phyloP scores from a whole-genome alignment of 2,797 vertebrate species.

The Clarias platycephalus region DNA sequence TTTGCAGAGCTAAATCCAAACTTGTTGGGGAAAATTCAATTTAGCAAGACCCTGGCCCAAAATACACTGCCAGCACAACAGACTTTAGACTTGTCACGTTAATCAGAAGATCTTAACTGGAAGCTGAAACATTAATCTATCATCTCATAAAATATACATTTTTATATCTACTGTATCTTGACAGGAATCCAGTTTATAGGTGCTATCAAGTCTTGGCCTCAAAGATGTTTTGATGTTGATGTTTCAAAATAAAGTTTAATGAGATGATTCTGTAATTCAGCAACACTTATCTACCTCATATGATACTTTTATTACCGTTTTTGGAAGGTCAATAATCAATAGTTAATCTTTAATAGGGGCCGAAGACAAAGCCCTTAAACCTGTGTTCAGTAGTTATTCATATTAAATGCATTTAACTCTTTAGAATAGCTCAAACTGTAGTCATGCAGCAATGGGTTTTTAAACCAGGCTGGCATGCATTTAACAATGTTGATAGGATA shows the following conservation, averaged over 20 bases:
- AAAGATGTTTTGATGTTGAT: not conserved
- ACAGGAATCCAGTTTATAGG: not conserved
- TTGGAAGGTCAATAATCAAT: not conserved
- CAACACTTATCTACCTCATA: not conserved
- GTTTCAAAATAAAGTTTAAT: not conserved
- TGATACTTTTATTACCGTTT: not conserved
- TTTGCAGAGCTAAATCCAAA: no score
- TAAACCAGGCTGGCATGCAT: no score
- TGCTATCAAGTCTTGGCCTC: not conserved
- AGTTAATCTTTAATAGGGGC: not conserved
- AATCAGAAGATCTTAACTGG: not conserved
- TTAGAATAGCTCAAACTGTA: not conserved
- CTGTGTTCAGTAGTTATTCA: not conserved
- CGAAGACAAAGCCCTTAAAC: not conserved
- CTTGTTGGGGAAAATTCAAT: no score
- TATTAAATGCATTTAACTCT: not conserved
- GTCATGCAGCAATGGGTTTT: not conserved
- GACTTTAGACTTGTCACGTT: not conserved
- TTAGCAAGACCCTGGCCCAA: not conserved
- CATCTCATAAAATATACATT: not conserved
- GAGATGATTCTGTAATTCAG: not conserved
- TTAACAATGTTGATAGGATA: no score
- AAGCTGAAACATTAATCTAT: no score
- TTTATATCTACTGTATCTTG: not conserved
- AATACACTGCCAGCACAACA: not conserved